A percentile compares a stretch with the other conserved stretches of the same genome.
Conservation (phyloP, 2,888 invertebrate species). For the Chamaedrilus cognettii region DNA sequence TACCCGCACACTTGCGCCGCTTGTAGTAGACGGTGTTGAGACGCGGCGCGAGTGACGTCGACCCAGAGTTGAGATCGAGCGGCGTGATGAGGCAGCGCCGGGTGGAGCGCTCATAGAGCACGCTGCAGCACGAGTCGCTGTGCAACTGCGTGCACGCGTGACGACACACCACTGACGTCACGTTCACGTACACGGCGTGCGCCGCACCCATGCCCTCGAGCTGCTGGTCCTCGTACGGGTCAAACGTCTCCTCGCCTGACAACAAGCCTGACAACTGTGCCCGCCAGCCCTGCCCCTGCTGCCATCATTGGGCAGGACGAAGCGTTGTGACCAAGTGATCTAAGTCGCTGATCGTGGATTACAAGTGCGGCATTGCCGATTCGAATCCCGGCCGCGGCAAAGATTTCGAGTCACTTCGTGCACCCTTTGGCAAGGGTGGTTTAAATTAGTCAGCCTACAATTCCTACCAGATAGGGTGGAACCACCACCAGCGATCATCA, state of each 20-base stretch:
- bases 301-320: too few relatives aligned
- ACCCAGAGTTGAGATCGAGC: constrained; percentile 22
- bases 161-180: constrained; percentile 32
- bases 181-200: constrained; percentile 30
- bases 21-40: constrained; percentile 32
- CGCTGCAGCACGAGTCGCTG: constrained; percentile 34
- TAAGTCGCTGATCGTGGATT: too few relatives aligned
- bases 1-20: constrained; percentile 31
- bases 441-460: too few relatives aligned
- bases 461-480: too few relatives aligned
- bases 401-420: too few relatives aligned
- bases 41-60: constrained; percentile 17
- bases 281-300: too few relatives aligned
- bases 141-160: constrained; percentile 27
- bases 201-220: constrained; percentile 31
- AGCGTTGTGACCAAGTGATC: too few relatives aligned
- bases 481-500: too few relatives aligned
- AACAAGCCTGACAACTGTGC: too few relatives aligned
- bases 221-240: constrained; percentile 18
- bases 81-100: constrained; percentile 34
- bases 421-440: too few relatives aligned
- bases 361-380: too few relatives aligned
- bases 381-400: too few relatives aligned
- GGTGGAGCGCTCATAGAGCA: constrained; percentile 28
- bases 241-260: constrained; percentile 17